A percentile compares a stretch with the other conserved stretches of the same genome.
These are phyloP conservation scores for Halocaridina rubra DNA, from an alignment of 2,888 invertebrate genomes.

Conservation along the genomic window DNA sequence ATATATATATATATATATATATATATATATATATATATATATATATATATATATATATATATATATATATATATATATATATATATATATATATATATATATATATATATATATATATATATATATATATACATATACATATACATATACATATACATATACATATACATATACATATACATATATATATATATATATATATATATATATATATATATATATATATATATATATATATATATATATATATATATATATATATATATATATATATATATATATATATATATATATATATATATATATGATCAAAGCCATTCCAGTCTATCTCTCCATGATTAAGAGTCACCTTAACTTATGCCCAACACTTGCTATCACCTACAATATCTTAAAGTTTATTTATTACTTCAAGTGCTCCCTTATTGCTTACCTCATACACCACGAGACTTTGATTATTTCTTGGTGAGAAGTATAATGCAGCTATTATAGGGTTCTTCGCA, in stretches of 20 bases:
- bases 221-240: constrained; percentile 28
- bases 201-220: constrained; percentile 20
- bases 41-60: not conserved
- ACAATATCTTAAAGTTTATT: too few relatives aligned
- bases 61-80: not conserved
- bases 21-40: not conserved
- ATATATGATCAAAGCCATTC: constrained; percentile 9
- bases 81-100: not conserved
- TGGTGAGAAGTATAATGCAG: too few relatives aligned
- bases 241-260: constrained; percentile 12
- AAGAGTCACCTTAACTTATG: too few relatives aligned
- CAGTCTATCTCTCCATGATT: not conserved
- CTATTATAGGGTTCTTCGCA: too few relatives aligned
- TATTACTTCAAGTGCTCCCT: too few relatives aligned
- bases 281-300: constrained; percentile 32
- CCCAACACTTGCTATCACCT: too few relatives aligned
- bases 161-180: not conserved
- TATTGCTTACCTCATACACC: too few relatives aligned
- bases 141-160: not conserved
- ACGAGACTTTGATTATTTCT: too few relatives aligned
- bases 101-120: not conserved
- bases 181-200: not conserved
- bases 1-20: not conserved
- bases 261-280: constrained; percentile 31
- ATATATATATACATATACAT: not conserved